phyloP scores from a whole-genome alignment of 2,888 invertebrate genomes.

The Flexamia atlantica region DNA sequence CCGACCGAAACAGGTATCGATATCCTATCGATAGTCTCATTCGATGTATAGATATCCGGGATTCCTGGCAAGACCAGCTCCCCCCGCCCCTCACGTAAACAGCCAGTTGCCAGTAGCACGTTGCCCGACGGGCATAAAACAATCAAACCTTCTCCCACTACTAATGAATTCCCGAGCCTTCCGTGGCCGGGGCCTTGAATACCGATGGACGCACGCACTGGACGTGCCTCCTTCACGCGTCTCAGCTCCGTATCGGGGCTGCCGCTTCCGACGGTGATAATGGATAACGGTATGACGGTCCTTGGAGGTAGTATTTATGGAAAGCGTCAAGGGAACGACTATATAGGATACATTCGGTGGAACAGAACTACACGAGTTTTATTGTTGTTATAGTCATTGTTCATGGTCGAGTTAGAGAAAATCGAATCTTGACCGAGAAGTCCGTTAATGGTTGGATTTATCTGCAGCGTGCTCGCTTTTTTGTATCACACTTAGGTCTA shows the following conservation, averaged over 20 bases:
- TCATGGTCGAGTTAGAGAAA: no score
- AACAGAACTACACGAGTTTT: no score
- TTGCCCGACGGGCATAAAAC: not conserved
- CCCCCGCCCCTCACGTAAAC: not conserved
- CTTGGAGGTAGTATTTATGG: no score
- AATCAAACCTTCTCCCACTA: slow-evolving; percentile 22
- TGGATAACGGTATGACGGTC: not conserved
- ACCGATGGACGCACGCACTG: slow-evolving; percentile 11
- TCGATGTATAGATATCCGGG: no score
- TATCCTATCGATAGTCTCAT: no score
- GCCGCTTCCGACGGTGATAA: not conserved
- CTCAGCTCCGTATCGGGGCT: slow-evolving; percentile 29
- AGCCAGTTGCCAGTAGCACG: not conserved
- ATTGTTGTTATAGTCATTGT: no score
- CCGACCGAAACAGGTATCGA: no score
- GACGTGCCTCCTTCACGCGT: slow-evolving; percentile 19
- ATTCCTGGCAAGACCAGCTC: not conserved
- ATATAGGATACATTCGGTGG: no score
- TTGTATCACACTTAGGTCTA: no score
- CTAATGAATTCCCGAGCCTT: slow-evolving; percentile 36
- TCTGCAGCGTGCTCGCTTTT: no score
- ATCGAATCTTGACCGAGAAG: no score
- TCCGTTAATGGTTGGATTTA: no score
- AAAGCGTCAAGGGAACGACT: not conserved
- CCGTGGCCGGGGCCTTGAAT: slow-evolving; percentile 11